Base-by-base conservation (phyloP, 1,140 invertebrate species). In the Triops longicaudatus region DNA sequence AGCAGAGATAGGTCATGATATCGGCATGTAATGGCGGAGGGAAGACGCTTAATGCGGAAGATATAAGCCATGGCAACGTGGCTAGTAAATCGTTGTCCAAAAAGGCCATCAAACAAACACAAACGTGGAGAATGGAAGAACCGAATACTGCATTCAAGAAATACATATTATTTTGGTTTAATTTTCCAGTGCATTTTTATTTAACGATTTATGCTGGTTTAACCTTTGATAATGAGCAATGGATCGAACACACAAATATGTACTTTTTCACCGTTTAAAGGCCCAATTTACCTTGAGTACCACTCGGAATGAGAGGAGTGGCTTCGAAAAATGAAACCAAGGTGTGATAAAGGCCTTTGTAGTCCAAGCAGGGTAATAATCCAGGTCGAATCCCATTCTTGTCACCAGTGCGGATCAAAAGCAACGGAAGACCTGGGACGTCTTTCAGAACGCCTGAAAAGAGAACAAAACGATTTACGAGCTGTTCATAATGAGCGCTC, bases 21-120 rank as follows among this genome's bases (percentile, higher is more conserved):
- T 98, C 94, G 84, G 96, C 95, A 84, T 99, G 96, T 41, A 99
- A 86, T 74, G 92, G 90, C 72, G 88, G 87, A 4, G 97, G 97
- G 81, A 99, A 89, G 44, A 96, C 92, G 73, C 95, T 93, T 80
- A 99, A 91, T 79, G 95, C 92, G 79, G 95, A 95, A 10, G 97
- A 96, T 73, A 96, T 92, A 79, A 98, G 87, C 83, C 97, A 97
- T 26, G 98, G 95, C 80, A 99, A 86, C 81, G 93, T 94, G 86
- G 99, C 96, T 80, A 99, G 93, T 80, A 96, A 88, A 83, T 98
- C 96, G 82, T 96, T 92, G 83, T 99, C 97, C 79, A 99, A 85
- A 84, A 99, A 99, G 22, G 97, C 96, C 78, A 99, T 88, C 78
- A 99, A 87, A 83, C 94, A 96, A 75, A 93, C 92, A 74, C 98